Evolutionary conservation across 1,140 invertebrate species (phyloP).

Genomic region (Aradophagus sp.): DNA sequence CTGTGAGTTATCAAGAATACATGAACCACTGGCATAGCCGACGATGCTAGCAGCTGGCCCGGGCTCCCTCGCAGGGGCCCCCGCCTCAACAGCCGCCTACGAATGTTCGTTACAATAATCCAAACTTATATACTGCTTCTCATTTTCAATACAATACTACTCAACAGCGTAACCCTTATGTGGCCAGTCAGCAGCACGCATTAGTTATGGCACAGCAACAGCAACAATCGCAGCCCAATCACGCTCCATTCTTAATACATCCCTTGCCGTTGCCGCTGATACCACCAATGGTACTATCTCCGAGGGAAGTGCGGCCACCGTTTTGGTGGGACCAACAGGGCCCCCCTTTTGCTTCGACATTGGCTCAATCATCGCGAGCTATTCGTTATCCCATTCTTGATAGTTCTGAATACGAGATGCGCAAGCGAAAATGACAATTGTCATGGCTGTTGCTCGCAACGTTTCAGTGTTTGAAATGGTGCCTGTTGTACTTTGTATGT

Average conservation of each 20-base stretch:
- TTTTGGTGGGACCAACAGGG: slow-evolving; percentile 64
- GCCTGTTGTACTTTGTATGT: slow-evolving; percentile 68
- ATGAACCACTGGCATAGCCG: slow-evolving; percentile 78
- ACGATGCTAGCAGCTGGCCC: slow-evolving; percentile 77
- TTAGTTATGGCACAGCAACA: slow-evolving; percentile 56
- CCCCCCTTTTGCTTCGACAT: slow-evolving; percentile 44
- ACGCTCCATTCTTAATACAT: slow-evolving; percentile 59
- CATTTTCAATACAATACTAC: slow-evolving; percentile 58
- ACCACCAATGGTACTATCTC: slow-evolving; percentile 59
- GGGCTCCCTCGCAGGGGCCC: slow-evolving; percentile 62
- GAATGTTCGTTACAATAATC: slow-evolving; percentile 61
- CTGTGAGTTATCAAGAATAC: slow-evolving; percentile 89
- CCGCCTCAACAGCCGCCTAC: slow-evolving; percentile 46
- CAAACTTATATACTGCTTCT: slow-evolving; percentile 55
- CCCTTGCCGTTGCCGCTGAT: slow-evolving; percentile 60
- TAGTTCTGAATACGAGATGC: slow-evolving; percentile 57
- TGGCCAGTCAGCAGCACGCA: slow-evolving; percentile 57
- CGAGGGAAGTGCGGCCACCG: slow-evolving; percentile 56
- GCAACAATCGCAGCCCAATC: slow-evolving; percentile 32
- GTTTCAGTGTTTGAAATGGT: slow-evolving; percentile 70
- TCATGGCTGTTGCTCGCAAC: slow-evolving; percentile 60
- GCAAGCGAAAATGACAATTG: slow-evolving; percentile 70
- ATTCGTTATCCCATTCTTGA: slow-evolving; percentile 54
- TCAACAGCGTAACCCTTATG: slow-evolving; percentile 56
- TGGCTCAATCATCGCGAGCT: slow-evolving; percentile 38